phyloP scores from a whole-genome alignment of 1,140 invertebrate species.

The Drosophila chauvacae region DNA sequence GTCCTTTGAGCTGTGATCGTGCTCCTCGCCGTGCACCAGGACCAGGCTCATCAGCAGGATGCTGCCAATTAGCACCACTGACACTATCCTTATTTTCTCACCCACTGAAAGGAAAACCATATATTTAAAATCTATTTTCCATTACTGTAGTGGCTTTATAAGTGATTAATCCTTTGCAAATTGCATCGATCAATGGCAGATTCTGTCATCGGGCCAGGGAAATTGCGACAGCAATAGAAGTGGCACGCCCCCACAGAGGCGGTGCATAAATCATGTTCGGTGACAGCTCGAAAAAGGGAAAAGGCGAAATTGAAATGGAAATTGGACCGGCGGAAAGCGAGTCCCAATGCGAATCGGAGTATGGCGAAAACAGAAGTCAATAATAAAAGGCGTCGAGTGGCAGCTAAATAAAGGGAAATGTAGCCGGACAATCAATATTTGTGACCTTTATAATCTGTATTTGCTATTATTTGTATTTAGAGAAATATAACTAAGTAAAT shows the following conservation, averaged over 20 bases:
- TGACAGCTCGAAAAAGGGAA: conserved; percentile 24
- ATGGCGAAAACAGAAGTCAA: conserved; percentile 7
- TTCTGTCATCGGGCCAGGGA: conserved; percentile 25
- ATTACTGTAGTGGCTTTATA: conserved; percentile 15
- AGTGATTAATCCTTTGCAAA: conserved; percentile 40
- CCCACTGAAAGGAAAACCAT: not conserved
- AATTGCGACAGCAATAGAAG: conserved; percentile 34
- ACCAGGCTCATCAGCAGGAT: conserved; percentile 35
- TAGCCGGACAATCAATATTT: not conserved
- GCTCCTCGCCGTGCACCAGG: not conserved
- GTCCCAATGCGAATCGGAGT: not conserved
- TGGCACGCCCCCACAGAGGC: conserved; percentile 34
- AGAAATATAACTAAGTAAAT: not conserved
- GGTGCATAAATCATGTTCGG: conserved; percentile 43
- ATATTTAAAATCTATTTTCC: not conserved
- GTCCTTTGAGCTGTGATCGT: not conserved
- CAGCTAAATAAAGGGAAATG: conserved; percentile 1
- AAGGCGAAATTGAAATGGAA: conserved; percentile 37
- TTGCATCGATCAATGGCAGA: conserved; percentile 41
- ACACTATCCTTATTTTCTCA: conserved; percentile 10
- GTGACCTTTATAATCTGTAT: not conserved
- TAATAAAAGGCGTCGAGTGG: not conserved
- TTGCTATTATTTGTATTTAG: not conserved
- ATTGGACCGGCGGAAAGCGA: conserved; percentile 6
- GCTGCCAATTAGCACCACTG: conserved; percentile 8